Evolutionary conservation across 2,113 vertebrate genomes (phyloP), one percentile per base, ranked within the genome.

Genomic region (Orcinus orca): DNA sequence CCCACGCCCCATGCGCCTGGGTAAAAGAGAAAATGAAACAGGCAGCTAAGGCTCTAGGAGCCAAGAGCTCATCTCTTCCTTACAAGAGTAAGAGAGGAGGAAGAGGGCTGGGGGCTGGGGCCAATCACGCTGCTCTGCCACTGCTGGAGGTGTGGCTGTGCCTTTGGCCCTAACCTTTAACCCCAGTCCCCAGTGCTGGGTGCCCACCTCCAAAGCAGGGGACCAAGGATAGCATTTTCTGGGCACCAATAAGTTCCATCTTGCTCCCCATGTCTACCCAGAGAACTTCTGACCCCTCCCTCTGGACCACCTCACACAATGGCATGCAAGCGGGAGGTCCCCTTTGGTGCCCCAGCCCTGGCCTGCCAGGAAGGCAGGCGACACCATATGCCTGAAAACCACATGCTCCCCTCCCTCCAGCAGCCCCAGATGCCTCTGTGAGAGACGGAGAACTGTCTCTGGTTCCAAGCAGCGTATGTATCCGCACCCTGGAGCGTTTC

Each of bases 1-100:
- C 67, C 85, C 58, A 67, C 60, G 25, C 1, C 67, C 85, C 63
- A 33, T 47, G 33, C 1, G 79, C 95, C 77, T 71, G 82, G 77
- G 73, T 87, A 70, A 95, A 96, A 97, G 96, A 97, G 93, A 98
- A 97, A 98, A 96, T 44, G 97, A 96, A 97, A 97, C 63, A 74
- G 50, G 29, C 87, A 80, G 89, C 86, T 36, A 21, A 74, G 60
- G 55, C 90, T 73, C 31, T 9, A 6, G 0, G 60, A 97, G 96
- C 77, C 85, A 29, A 50, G 76, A 71, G 89, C 82, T 41, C 68
- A 31, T 81, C 63, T 82, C 87, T 83, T 84, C 92, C 47, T 26
- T 21, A 23, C 53, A 38, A 44, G 82, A 97, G 74, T 82, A 80
- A 65, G 84, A 82, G 44, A 20, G 15, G 68, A 68, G 31, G 80